Evolutionary conservation across 2,797 vertebrate genomes (phyloP), one percentile per base, ranked within the genome.

Genomic region (Craterocephalus amniculus): DNA sequence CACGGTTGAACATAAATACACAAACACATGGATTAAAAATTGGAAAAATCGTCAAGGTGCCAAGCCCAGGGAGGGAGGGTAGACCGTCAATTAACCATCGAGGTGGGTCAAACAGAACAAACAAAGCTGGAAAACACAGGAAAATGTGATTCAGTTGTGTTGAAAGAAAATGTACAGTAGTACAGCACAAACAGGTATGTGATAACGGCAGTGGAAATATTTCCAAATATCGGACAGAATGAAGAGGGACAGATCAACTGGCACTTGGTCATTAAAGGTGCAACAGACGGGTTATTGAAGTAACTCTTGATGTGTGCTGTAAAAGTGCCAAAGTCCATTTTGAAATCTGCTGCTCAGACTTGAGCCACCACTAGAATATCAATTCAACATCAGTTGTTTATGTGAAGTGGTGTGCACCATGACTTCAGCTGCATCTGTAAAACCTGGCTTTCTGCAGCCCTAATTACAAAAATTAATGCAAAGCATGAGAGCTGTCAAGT

Each of bases 111-210:
- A 26, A 45, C 57, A 65, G 60, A 83, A 83, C 78, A 90, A 87
- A 81, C 81, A 77, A 62, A 71, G 63, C 45, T 49, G 63, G 40
- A n/a, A 79, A 76, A 83, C 78, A 82, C 45, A 75, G 83, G 75
- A 83, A 87, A 83, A 90, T 88, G 71, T 72, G 83, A 83, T 82
- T 90, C 84, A 87, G 88, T 87, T 89, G 76, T 81, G 73, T 76
- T 80, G 77, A 78, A 81, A 67, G 72, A 51, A 73, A 40, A 78
- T 61, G 62, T 66, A 49, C 45, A 48, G 18, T 40, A 36, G 80
- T 58, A 83, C 68, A 80, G 56, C 29, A 20, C 45, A 69, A 67
- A 58, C 67, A 74, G 62, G 38, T 70, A 48, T 14, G 54, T 11
- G 52, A 69, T 64, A 40, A 4, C 10, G 1, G 66, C 58, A 56